Conservation (phyloP, 2,797 vertebrate species). For the Sebastes trivittatus region DNA sequence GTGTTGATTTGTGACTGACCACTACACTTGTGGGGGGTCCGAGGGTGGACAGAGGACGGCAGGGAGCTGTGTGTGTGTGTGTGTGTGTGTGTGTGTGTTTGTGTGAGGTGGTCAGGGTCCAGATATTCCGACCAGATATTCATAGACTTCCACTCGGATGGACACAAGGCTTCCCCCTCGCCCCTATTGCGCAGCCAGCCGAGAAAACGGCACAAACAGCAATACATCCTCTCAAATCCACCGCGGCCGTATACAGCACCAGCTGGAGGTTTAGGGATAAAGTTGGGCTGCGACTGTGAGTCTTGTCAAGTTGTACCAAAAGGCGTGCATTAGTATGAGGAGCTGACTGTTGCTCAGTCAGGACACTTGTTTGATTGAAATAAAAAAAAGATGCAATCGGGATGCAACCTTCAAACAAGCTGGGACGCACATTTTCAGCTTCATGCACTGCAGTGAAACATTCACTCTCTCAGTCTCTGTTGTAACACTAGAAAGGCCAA, state of each 20-base stretch:
- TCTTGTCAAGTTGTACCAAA: conserved; percentile 8
- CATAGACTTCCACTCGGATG: conserved; percentile 79
- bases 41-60: conserved; percentile 19
- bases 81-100: not conserved
- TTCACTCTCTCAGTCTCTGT: not conserved
- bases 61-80: not conserved
- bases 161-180: conserved; percentile 49
- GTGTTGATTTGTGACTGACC: conserved; percentile 42
- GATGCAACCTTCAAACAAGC: conserved; percentile 28
- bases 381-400: not conserved
- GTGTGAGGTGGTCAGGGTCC: conserved; percentile 5
- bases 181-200: conserved; percentile 62
- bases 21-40: conserved; percentile 32
- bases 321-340: conserved; percentile 28
- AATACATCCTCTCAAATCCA: conserved; percentile 41
- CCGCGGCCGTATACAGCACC: not conserved
- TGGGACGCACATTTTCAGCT: conserved; percentile 4
- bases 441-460: conserved; percentile 42
- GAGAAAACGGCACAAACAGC: conserved; percentile 63
- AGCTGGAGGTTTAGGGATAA: conserved; percentile 57
- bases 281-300: conserved; percentile 7
- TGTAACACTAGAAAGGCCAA: conserved; percentile 44
- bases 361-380: conserved; percentile 34
- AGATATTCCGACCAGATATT: conserved; percentile 71
- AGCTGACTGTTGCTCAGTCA: conserved; percentile 8